Conservation (phyloP, 2,888 invertebrate genomes). For the Dryobotodes eremita region DNA sequence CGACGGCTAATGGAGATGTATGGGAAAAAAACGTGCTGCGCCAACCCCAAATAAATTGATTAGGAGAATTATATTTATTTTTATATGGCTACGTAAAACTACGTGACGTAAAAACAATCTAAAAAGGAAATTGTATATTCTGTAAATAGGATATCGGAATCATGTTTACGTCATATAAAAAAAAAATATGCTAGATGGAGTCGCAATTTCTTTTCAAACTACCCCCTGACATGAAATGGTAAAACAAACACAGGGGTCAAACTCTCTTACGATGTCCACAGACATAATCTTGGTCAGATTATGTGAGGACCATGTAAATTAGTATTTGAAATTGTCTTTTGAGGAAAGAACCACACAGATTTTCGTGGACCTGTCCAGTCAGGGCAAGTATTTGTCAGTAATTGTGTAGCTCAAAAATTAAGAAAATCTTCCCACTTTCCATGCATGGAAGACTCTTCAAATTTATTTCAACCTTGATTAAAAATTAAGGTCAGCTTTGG, state of each 20-base stretch:
- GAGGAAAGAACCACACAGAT: neutral
- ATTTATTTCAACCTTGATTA: slow-evolving; percentile 34
- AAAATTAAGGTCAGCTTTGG: slow-evolving; percentile 25
- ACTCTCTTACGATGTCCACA: neutral
- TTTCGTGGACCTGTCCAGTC: neutral
- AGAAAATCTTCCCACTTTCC: slow-evolving; percentile 9
- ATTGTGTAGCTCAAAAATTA: neutral
- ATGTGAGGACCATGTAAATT: neutral
- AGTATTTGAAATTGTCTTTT: neutral
- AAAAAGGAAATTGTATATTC: neutral
- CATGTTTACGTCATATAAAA: neutral
- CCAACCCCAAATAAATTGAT: neutral
- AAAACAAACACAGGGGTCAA: neutral
- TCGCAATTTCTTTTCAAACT: neutral
- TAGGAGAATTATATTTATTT: neutral
- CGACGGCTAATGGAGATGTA: neutral
- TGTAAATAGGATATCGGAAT: neutral
- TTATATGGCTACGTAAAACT: neutral
- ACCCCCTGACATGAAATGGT: neutral
- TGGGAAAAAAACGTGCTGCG: neutral
- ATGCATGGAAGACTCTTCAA: slow-evolving; percentile 19
- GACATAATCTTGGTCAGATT: neutral
- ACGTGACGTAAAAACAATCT: neutral
- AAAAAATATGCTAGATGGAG: neutral
- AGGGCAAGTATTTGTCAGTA: neutral